Evolutionary conservation across 1,140 invertebrate genomes (phyloP).

Genomic region (Sarcophaga bullata): DNA sequence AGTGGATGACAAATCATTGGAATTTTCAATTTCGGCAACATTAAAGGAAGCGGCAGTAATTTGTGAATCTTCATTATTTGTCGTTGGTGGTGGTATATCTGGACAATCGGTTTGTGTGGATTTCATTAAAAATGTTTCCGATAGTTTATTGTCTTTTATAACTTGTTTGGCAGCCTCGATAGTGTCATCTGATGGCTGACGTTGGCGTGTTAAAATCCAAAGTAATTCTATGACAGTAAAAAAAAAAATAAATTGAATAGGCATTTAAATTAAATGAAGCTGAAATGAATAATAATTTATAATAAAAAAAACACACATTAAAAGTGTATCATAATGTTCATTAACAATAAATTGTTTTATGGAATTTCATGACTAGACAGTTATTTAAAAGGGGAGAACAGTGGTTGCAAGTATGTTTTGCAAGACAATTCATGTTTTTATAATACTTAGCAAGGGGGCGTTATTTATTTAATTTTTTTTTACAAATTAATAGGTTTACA

Average conservation of each 20-base stretch:
- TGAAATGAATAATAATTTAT: too few relatives aligned
- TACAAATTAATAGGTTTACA: too few relatives aligned
- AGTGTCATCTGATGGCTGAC: constrained; percentile 45
- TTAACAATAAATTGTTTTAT: not conserved
- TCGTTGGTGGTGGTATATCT: constrained; percentile 34
- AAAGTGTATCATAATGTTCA: not conserved
- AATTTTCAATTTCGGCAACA: not conserved
- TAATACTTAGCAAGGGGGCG: too few relatives aligned
- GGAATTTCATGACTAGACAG: too few relatives aligned
- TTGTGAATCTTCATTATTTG: constrained; percentile 17
- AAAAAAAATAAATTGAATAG: not conserved
- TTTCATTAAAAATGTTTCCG: constrained; percentile 49
- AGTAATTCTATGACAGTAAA: constrained; percentile 44
- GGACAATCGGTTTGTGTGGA: constrained; percentile 56
- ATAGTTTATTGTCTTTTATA: constrained; percentile 54
- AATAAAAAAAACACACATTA: not conserved
- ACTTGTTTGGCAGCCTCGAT: constrained; percentile 51
- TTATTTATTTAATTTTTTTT: too few relatives aligned
- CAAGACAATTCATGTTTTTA: too few relatives aligned
- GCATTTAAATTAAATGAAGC: too few relatives aligned
- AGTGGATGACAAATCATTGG: constrained; percentile 13
- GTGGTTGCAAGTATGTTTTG: too few relatives aligned
- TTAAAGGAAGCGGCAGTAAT: not conserved
- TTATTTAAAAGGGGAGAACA: too few relatives aligned
- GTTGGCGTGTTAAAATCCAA: constrained; percentile 61